Percentiles rank a stretch among this genome's conserved stretches.
phyloP scores from a whole-genome alignment of 2,113 vertebrate species.

The Pogonocichla stellata region DNA sequence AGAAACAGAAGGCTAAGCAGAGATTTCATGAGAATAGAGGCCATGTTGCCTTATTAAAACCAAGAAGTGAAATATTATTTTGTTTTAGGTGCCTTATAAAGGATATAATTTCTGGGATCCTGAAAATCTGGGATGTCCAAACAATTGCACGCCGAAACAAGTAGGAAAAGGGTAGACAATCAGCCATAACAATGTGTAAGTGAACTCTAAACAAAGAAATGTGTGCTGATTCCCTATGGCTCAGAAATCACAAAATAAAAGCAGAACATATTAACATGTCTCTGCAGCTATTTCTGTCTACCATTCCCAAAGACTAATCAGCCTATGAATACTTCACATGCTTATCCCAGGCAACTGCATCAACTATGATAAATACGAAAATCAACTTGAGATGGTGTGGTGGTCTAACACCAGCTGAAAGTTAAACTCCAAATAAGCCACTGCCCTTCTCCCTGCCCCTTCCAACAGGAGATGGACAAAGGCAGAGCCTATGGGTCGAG shows the following conservation, averaged over 20 bases:
- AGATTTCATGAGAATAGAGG: neutral
- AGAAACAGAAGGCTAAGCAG: neutral
- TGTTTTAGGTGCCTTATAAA: neutral
- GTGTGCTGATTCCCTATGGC: neutral
- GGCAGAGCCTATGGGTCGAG: too few relatives aligned
- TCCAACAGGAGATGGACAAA: rapidly evolving
- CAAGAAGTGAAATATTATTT: neutral
- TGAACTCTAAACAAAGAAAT: neutral
- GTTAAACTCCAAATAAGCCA: neutral
- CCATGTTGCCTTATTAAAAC: neutral
- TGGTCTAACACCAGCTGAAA: neutral
- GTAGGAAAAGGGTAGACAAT: neutral
- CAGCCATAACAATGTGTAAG: neutral
- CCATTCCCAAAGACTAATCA: neutral
- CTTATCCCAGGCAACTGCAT: neutral
- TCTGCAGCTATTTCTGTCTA: neutral
- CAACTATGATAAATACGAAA: neutral
- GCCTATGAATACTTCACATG: neutral
- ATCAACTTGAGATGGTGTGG: neutral
- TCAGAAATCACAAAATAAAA: neutral
- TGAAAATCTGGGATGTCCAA: neutral
- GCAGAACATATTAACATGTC: neutral
- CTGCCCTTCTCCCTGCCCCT: neutral
- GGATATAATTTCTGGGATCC: neutral
- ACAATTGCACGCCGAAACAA: neutral